Conservation (phyloP, 2,113 vertebrate species). For the Strix uralensis region DNA sequence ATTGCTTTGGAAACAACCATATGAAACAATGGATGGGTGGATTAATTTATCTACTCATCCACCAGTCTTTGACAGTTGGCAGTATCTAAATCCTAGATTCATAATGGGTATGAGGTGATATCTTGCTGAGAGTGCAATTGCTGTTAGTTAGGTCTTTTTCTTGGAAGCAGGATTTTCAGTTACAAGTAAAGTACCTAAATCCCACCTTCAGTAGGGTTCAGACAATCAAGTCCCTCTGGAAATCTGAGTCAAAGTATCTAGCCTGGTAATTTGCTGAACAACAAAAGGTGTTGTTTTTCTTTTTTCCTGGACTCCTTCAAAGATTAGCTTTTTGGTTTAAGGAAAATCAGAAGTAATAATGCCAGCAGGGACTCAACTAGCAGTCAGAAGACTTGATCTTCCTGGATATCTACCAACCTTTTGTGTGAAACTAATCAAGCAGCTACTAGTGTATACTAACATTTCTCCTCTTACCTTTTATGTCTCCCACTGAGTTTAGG, state of each 20-base stretch:
- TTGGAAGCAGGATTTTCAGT: neutral
- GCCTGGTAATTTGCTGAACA: neutral
- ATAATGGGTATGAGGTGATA: neutral
- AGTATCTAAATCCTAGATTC: neutral
- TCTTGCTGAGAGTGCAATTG: neutral
- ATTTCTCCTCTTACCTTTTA: neutral
- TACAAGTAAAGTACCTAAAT: neutral
- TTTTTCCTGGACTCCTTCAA: neutral
- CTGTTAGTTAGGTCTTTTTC: neutral
- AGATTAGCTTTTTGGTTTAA: neutral
- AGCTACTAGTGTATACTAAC: neutral
- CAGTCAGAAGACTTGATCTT: neutral
- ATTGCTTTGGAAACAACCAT: neutral
- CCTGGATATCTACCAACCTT: neutral
- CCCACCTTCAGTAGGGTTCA: neutral
- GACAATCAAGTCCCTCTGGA: neutral
- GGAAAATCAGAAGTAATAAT: neutral
- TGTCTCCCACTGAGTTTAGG: neutral
- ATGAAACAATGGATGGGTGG: neutral
- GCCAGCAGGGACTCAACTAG: neutral
- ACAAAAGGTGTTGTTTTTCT: neutral
- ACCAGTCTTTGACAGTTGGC: neutral
- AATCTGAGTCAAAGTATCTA: neutral
- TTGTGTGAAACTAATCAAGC: neutral
- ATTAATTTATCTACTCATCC: slow-evolving; percentile 43